Base-by-base conservation (phyloP, 37 sponge, comb jelly and placozoan species). In the Aplysina aerophoba region DNA sequence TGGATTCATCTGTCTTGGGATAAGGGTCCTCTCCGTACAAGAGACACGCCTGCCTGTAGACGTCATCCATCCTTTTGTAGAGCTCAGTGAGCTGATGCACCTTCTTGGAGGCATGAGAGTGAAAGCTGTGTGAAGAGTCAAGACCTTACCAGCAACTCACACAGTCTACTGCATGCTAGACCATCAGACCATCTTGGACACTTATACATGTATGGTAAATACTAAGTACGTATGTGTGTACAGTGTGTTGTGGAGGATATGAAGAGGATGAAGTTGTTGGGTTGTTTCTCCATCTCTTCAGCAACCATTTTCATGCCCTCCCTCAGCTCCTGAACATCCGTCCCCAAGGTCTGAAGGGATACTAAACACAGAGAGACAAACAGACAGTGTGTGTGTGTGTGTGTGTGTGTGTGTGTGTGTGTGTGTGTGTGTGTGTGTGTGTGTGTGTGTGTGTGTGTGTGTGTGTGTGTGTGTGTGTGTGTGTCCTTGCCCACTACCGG, bases 1-100 rank as follows among this genome's bases (percentile, higher is more conserved):
- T 1, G 21, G 54, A 75, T 2, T 39, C n/a, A 22, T 75, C 78
- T 15, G 14, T 30, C 64, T 91, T 85, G 12, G 95, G 95, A 11
- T 95, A 89, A 28, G 95, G 84, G 79, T 81, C 88, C 85, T 95
- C 95, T 27, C 84, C 57, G 81, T 92, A 95, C 88, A 92, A 86
- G 82, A 81, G 78, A 67, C 95, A 95, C 28, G 87, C 92, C 56
- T 92, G 88, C 19, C 85, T 58, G 66, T 92, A 95, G 0, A 90
- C 95, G 59, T 95, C 90, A 59, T 95, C 90, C 95, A 95, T 95
- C 79, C 89, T 89, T 0, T 88, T 55, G 55, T 83, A 85, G 1
- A 66, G 54, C 38, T 95, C 90, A 28, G 68, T 41, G 34, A 95
- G 12, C 2, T 81, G 74, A 33, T 83, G 37, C 19, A 95, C 90